A percentile compares a stretch with the other conserved stretches of the same genome.
Evolutionary conservation across 2,113 vertebrate species (phyloP).

Genomic region (Aythya baeri): DNA sequence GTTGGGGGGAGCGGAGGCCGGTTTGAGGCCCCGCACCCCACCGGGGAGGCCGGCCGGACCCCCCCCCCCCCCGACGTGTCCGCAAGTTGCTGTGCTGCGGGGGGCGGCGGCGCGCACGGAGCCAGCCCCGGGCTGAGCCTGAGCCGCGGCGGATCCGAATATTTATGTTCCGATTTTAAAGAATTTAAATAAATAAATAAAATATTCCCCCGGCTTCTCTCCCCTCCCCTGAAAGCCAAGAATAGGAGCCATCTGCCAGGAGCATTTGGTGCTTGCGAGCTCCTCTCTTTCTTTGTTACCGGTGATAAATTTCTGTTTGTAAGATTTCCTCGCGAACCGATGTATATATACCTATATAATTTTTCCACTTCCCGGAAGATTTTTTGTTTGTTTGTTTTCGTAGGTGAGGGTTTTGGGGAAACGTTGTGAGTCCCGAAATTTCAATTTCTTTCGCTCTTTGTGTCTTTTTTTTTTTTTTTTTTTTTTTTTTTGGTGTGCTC

Average conservation of each 20-base stretch:
- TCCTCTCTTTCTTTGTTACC: constrained; percentile 80
- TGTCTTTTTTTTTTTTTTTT: neutral
- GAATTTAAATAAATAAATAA: constrained; percentile 89
- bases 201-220: constrained; percentile 69
- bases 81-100: constrained; percentile 28
- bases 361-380: neutral
- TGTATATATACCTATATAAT: neutral
- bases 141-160: constrained; percentile 74
- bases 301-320: constrained; percentile 75
- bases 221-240: constrained; percentile 77
- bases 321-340: constrained; percentile 72
- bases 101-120: constrained; percentile 13
- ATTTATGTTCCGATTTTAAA: constrained; percentile 83
- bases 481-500: neutral
- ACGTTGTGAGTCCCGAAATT: constrained; percentile 5
- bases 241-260: constrained; percentile 79
- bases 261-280: constrained; percentile 72
- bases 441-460: neutral
- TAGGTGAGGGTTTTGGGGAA: neutral
- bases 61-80: neutral
- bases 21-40: neutral
- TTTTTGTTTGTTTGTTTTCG: neutral
- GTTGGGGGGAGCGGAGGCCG: neutral
- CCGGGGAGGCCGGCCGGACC: neutral
- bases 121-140: constrained; percentile 62